Evolutionary conservation across 1,140 invertebrate genomes (phyloP), one percentile per base, ranked within the genome.

Genomic region (Eriosoma lanigerum): DNA sequence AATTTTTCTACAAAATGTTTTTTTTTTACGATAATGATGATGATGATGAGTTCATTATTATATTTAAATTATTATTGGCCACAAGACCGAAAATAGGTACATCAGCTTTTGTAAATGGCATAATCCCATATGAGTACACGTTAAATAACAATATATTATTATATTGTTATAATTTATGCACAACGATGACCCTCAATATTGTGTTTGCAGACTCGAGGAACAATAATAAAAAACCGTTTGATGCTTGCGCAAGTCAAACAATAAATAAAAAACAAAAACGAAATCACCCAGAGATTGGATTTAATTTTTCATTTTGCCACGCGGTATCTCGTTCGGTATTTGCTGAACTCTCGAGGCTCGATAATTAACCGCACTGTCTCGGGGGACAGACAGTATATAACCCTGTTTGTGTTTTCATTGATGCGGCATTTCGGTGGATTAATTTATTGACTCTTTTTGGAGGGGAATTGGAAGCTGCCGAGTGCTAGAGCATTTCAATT

Each of bases 261-360:
- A 44, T 38, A 24, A 60, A 60, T 15, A 38, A 76, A 60, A 58
- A 58, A 62, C 29, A 60, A 32, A 60, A 58, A 24, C 29, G 15
- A 38, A 75, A 75, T 56, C 75, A 5, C n/a, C n/a, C 21, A 8
- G 24, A 46, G 54, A 78, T 78, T 78, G 75, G 24, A 78, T 78
- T 78, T 58, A 78, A 78, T 78, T 78, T 78, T 78, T 78, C 54
- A 78, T 78, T 78, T 60, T n/a, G 24, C 38, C 56, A 46, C 73
- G 17, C 73, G 72, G 72, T 38, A 75, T 75, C 1, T 24, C 26
- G 29, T 73, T 26, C 54, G 56, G 56, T 78, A 62, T 78, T 78
- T 78, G 56, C 75, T 26, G 38, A 62, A 48, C 75, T 44, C 75
- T 62, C 75, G 56, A 60, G 38, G 56, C 21, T 46, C 56, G 75